Conservation (phyloP, 1,140 invertebrate genomes). For the Aplysia californica region DNA sequence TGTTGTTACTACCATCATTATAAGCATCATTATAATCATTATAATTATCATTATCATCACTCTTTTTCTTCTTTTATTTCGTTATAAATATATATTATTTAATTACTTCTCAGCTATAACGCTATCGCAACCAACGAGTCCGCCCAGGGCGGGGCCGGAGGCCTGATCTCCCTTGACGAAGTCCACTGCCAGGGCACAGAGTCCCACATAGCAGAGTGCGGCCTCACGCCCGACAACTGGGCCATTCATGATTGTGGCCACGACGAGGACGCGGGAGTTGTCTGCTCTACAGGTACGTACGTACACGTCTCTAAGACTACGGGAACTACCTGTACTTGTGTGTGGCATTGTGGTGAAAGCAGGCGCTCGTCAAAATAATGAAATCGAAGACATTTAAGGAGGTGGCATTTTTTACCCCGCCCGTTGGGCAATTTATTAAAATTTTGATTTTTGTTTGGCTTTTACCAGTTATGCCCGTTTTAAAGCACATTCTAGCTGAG, state of each 20-base stretch:
- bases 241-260: slow-evolving; percentile 43
- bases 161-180: slow-evolving; percentile 80
- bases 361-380: no score
- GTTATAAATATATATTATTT: no score
- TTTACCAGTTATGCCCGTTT: no score
- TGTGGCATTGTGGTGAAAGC: no score
- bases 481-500: no score
- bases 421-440: no score
- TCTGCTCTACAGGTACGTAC: slow-evolving; percentile 29
- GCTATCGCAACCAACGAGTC: slow-evolving; percentile 20
- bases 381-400: no score
- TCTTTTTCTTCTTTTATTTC: background rate
- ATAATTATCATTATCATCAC: background rate
- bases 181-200: slow-evolving; percentile 80
- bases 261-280: slow-evolving; percentile 43
- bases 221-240: slow-evolving; percentile 35
- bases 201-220: slow-evolving; percentile 73
- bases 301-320: no score
- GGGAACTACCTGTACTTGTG: no score
- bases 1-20: background rate
- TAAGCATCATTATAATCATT: background rate
- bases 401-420: no score
- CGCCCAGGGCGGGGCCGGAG: slow-evolving; percentile 66
- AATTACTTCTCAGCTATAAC: no score
- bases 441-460: no score